Conservation (phyloP, 2,113 vertebrate species). For the Capreolus pygargus region DNA sequence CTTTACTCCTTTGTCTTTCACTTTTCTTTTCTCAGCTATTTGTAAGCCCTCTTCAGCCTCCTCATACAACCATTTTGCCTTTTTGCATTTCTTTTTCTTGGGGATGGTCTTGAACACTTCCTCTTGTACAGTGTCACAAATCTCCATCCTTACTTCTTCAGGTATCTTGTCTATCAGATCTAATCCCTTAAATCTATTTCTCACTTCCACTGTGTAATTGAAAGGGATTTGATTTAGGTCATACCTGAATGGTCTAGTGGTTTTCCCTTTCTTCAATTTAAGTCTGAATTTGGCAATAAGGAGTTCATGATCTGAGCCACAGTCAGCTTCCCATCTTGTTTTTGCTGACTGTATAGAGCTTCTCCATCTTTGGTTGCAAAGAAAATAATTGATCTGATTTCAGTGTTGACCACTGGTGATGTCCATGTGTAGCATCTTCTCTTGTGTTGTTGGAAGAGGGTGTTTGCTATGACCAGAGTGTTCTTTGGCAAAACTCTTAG, state of each 20-base stretch:
- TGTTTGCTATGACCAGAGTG: background rate
- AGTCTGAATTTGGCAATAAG: background rate
- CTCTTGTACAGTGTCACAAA: background rate
- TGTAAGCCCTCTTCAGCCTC: background rate
- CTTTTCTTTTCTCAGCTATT: background rate
- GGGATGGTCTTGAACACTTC: background rate
- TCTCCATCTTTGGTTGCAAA: background rate
- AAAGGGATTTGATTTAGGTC: background rate
- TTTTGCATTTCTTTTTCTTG: background rate
- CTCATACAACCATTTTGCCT: background rate
- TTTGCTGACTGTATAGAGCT: background rate
- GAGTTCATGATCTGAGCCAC: background rate
- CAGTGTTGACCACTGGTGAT: background rate
- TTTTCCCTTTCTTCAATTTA: background rate
- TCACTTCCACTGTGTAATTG: background rate
- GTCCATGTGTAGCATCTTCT: rapidly evolving
- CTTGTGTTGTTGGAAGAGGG: background rate
- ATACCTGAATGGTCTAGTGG: background rate
- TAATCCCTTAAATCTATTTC: background rate
- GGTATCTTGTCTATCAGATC: background rate
- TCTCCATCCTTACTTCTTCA: background rate
- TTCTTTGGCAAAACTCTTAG: background rate
- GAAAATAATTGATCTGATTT: background rate
- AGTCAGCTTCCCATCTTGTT: background rate
- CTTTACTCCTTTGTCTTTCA: background rate